Base-by-base conservation (phyloP, 2,797 vertebrate genomes). In the Tapirus indicus region DNA sequence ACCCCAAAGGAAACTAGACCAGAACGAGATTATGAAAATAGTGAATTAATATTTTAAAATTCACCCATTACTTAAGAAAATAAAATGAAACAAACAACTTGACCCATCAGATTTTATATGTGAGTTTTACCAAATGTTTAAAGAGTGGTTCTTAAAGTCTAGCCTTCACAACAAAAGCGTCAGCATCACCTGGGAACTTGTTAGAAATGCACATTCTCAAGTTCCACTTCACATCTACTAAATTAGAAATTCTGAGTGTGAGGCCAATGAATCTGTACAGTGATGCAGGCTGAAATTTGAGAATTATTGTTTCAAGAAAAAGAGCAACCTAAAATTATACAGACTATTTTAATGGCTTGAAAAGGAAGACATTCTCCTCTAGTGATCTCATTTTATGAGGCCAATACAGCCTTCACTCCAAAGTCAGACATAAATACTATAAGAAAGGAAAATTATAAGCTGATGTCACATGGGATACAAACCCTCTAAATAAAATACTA, bases 301-400 rank as follows among this genome's bases (percentile, higher is more conserved):
- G 56, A 85, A 92, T 49, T 92, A 90, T 60, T 89, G 38, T 84
- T 97, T 95, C n/a, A 85, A 88, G 60, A 49, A 89, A 89, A 91
- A 74, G 25, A 94, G 74, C 25, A 95, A 83, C 10, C 6, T 27
- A 35, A 94, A 97, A 56, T 66, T 68, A 74, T 32, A 38, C 27
- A 69, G 89, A 83, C 11, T n/a, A 27, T 82, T 91, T 79, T 64
- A 83, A 68, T 58, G 12, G 18, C 17, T 44, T 69, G 11, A 60
- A 72, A 90, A 94, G 85, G 41, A 84, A 96, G 72, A 88, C 88
- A 82, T 52, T 80, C 6, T 13, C 4, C n/a, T 56, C 23, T 47
- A 35, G 5, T 64, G 56, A 47, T 69, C 47, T 96, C 27, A 84
- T 75, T 88, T 84, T 82, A 38, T 71, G 66, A 88, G 44, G 25